Conservation (phyloP, 23 tunicate species). For the Ascidia mentula region DNA sequence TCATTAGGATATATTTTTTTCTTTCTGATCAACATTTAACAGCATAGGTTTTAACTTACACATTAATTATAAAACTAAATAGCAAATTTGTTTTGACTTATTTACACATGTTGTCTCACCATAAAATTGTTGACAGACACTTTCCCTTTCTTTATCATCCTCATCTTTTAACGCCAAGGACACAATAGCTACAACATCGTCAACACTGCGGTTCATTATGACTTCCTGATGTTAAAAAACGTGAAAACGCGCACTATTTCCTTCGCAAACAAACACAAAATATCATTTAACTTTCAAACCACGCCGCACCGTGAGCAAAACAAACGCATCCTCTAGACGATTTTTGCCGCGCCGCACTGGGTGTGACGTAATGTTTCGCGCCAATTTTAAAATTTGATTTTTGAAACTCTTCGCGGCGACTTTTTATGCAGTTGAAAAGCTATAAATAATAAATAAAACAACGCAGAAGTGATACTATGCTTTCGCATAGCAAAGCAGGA, state of each 20-base stretch:
- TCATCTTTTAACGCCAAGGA: conserved; percentile 13
- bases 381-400: neutral
- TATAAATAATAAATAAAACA: neutral
- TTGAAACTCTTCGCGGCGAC: neutral
- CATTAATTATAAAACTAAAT: neutral
- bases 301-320: neutral
- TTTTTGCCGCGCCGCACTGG: neutral
- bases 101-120: conserved; percentile 1
- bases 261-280: conserved; percentile 3
- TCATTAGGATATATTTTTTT: neutral
- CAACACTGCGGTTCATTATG: conserved; percentile 9
- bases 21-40: conserved; percentile 1
- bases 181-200: conserved; percentile 10
- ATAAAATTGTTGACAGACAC: neutral
- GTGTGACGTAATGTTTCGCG: conserved; percentile 5
- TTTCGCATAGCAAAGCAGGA: too few relatives aligned
- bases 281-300: neutral
- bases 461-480: too few relatives aligned
- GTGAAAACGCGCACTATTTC: neutral
- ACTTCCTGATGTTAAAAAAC: neutral
- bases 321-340: neutral
- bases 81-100: neutral
- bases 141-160: neutral
- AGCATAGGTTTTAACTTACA: neutral
- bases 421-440: neutral